Evolutionary conservation across 1,140 invertebrate species (phyloP).

Genomic region (Rhysida immarginata): DNA sequence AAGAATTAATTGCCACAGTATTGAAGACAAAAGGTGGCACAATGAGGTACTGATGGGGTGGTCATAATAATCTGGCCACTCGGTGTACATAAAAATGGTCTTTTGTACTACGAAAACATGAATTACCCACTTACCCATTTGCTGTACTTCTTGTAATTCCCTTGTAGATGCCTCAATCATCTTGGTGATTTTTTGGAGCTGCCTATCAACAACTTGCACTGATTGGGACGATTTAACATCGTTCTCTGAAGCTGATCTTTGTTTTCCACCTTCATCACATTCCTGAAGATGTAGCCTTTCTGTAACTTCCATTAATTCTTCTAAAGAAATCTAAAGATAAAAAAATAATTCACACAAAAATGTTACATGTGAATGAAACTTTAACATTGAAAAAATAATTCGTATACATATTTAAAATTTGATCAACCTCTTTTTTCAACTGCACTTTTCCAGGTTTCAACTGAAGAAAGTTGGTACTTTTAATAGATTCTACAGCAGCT

Average conservation of each 20-base stretch:
- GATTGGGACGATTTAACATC: neutral
- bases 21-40: too few species aligned
- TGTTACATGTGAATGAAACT: too few species aligned
- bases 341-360: conserved; percentile 2
- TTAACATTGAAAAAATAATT: too few species aligned
- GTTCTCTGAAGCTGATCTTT: neutral
- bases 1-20: too few species aligned
- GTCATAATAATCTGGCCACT: too few species aligned
- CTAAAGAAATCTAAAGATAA: conserved; percentile 13
- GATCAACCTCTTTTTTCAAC: conserved; percentile 15
- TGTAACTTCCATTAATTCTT: conserved; percentile 16
- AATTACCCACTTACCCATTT: too few species aligned
- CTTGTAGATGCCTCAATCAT: conserved; percentile 17
- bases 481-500: conserved; percentile 16
- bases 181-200: conserved; percentile 17
- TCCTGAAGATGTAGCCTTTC: conserved; percentile 10
- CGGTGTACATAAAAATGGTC: too few species aligned
- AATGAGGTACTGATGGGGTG: too few species aligned
- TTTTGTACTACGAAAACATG: too few species aligned
- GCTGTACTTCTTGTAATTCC: conserved; percentile 8
- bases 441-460: conserved; percentile 12
- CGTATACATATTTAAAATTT: conserved; percentile 4
- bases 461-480: conserved; percentile 11
- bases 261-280: conserved; percentile 6
- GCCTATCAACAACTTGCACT: conserved; percentile 10